Conservation (phyloP, 1,140 invertebrate genomes). For the Diorhabda elongata region DNA sequence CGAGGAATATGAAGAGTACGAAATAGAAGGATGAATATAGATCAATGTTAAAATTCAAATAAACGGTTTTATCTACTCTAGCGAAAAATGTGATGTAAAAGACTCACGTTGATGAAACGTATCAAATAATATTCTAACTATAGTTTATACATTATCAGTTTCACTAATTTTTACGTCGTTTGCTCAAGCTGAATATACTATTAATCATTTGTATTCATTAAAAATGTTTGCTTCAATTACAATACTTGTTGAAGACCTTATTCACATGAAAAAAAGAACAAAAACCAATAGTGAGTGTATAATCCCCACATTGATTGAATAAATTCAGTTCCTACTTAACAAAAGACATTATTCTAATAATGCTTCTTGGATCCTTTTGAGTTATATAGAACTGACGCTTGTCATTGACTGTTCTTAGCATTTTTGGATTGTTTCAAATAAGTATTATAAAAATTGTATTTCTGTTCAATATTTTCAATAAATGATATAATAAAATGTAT, state of each 20-base stretch:
- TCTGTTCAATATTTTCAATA: slow-evolving; percentile 23
- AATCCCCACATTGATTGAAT: too few species aligned
- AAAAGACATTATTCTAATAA: too few species aligned
- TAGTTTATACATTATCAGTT: neutral
- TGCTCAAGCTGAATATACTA: too few species aligned
- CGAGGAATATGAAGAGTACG: slow-evolving; percentile 45
- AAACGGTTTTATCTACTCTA: neutral
- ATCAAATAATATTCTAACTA: neutral
- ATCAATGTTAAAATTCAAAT: neutral
- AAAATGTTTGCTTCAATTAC: too few species aligned
- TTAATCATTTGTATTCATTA: too few species aligned
- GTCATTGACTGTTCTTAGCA: slow-evolving; percentile 7
- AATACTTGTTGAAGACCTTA: too few species aligned
- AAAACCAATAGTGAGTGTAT: too few species aligned
- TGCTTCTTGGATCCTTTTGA: slow-evolving; percentile 12
- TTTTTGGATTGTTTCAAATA: slow-evolving; percentile 19
- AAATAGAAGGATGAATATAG: slow-evolving; percentile 34
- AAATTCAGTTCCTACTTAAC: too few species aligned
- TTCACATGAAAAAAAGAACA: too few species aligned
- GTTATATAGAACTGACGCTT: slow-evolving; percentile 48
- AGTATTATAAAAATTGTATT: slow-evolving; percentile 7
- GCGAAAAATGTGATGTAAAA: neutral
- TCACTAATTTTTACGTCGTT: neutral
- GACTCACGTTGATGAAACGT: neutral
- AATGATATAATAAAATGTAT: slow-evolving; percentile 25